Conservation (phyloP, 2,797 vertebrate genomes). For the Myotis vivesi region DNA sequence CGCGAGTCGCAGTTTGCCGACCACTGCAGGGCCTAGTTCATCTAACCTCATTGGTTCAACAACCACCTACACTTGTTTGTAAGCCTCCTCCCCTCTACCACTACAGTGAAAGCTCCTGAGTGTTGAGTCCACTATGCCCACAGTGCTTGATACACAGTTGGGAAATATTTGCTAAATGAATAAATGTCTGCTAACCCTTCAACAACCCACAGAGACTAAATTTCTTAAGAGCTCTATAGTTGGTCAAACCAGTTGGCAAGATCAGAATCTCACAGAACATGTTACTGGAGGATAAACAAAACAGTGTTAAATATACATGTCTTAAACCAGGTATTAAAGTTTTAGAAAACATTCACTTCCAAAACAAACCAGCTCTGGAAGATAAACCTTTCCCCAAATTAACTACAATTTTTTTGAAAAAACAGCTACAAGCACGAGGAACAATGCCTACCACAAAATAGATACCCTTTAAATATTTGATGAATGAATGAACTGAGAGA, state of each 20-base stretch:
- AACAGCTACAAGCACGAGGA: conserved; percentile 1
- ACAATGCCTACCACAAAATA: neutral
- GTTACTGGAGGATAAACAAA: neutral
- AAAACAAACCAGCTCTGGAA: conserved; percentile 11
- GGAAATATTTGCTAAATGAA: neutral
- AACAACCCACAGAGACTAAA: neutral
- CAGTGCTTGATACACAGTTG: neutral
- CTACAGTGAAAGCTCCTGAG: neutral
- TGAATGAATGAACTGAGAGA: neutral
- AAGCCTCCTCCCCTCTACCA: neutral
- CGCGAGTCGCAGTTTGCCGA: no score
- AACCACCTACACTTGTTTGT: neutral
- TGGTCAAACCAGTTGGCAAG: neutral
- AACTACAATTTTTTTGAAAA: neutral
- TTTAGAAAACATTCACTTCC: neutral
- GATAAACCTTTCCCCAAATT: neutral
- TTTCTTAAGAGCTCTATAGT: neutral
- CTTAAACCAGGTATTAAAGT: neutral
- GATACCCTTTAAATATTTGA: neutral
- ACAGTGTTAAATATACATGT: neutral
- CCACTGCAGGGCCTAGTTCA: neutral
- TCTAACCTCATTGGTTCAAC: neutral
- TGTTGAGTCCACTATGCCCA: neutral
- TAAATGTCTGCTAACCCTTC: conserved; percentile 15
- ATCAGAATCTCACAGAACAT: conserved; percentile 3